Evolutionary conservation across 35 echinoderm and acorn worm species (phyloP), one percentile per base, ranked within the genome.

Genomic region (Apostichopus japonicus): DNA sequence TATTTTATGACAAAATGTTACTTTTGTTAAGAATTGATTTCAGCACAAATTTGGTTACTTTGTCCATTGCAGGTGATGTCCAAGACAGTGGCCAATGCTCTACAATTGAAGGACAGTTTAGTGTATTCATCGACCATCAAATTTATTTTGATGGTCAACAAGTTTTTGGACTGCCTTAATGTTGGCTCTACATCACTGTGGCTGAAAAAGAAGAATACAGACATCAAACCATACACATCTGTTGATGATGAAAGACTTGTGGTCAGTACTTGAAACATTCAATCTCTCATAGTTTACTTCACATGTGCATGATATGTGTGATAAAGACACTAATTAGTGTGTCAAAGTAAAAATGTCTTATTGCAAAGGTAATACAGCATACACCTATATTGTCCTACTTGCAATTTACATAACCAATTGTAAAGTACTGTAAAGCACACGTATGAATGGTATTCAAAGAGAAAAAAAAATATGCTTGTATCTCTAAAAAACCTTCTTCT

Each of bases 101-200:
- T 44, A 4, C 33, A 44, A 1, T 44, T 44, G 33, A 44, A 44
- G 33, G 4, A 44, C 33, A 44, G 2, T 44, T 44, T 44, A 44
- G 4, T 44, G 4, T 44, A 44, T 44, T 44, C 33, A 44, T 44
- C 2, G 4, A 44, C 33, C 2, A 44, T 44, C 33, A 44, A 44
- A 44, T 44, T n/a, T n/a, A n/a, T n/a, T n/a, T n/a, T n/a, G n/a
- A n/a, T n/a, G n/a, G n/a, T n/a, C n/a, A n/a, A 93, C 72, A 56
- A 80, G 27, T 92, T 84, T 75, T 93, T 93, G 73, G 67, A 93
- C 80, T 93, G 92, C n/a, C 25, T 86, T 6, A 93, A 93, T 51
- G 80, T 84, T 56, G 6, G 27, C 6, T 53, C 10, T 53, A 9
- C 10, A 17, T 10, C 10, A 5, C 16, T 16, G 24, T n/a, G 19